Evolutionary conservation across 2,113 vertebrate species (phyloP).

Genomic region (Lamprologus tigripictilis): DNA sequence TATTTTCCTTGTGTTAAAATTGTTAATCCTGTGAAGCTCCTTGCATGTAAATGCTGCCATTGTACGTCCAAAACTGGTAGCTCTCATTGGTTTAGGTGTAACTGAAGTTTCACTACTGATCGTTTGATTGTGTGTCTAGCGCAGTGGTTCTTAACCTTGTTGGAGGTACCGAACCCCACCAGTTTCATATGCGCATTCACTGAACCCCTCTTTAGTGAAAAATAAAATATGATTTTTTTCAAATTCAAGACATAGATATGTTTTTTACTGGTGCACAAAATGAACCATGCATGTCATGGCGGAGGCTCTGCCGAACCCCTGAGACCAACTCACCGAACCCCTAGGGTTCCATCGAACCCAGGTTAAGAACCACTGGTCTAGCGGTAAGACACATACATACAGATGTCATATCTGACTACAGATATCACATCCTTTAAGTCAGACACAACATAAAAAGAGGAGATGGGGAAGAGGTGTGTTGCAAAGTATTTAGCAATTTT

Average conservation of each 20-base stretch:
- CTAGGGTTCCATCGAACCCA: too few species aligned
- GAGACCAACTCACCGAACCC: too few species aligned
- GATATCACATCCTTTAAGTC: neutral
- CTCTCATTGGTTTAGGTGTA: neutral
- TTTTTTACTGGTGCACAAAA: too few species aligned
- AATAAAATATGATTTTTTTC: too few species aligned
- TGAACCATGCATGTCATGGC: too few species aligned
- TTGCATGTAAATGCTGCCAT: neutral
- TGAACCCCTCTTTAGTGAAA: too few species aligned
- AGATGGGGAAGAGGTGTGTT: neutral
- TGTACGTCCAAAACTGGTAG: neutral
- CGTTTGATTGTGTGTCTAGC: neutral
- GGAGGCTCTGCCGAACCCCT: too few species aligned
- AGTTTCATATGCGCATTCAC: too few species aligned
- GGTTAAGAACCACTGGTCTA: too few species aligned
- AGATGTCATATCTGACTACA: neutral
- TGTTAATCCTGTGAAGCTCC: neutral
- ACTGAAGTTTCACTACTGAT: neutral
- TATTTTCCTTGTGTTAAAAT: neutral
- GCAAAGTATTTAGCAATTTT: neutral
- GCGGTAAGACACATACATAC: neutral
- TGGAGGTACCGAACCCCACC: too few species aligned
- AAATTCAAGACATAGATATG: too few species aligned
- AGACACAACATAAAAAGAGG: neutral
- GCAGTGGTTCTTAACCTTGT: too few species aligned